Conservation (phyloP, 1,140 invertebrate species). For the Armadillidium nasatum region DNA sequence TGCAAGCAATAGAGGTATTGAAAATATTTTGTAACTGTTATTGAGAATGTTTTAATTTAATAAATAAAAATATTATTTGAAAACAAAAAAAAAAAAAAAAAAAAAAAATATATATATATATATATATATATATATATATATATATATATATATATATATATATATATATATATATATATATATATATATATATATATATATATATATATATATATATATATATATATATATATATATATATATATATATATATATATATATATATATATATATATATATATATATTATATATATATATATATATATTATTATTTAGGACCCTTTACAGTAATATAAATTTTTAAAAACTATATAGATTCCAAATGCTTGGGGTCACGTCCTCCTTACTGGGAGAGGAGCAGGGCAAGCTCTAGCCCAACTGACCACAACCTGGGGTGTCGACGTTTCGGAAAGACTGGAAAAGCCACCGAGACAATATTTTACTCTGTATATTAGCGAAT, state of each 20-base stretch:
- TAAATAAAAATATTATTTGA: no score
- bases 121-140: neutral
- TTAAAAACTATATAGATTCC: constrained; percentile 41
- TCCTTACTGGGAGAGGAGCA: constrained; percentile 54
- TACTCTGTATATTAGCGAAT: constrained; percentile 51
- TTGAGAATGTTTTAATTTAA: neutral
- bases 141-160: neutral
- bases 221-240: neutral
- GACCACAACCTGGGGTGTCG: constrained; percentile 57
- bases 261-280: neutral
- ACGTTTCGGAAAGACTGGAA: constrained; percentile 53
- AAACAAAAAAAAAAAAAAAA: no score
- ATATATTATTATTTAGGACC: no score
- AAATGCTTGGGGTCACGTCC: constrained; percentile 57
- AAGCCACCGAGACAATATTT: constrained; percentile 53
- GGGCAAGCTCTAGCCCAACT: constrained; percentile 58
- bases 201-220: no score
- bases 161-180: no score
- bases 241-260: neutral
- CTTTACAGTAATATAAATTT: no score
- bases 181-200: no score
- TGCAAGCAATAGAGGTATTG: constrained; percentile 23
- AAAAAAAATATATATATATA: neutral
- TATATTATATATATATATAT: no score
- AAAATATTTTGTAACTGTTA: neutral